These are phyloP conservation scores for Forbesichthys agassizii DNA, from an alignment of 2,113 vertebrate species.

Conservation along the genomic window DNA sequence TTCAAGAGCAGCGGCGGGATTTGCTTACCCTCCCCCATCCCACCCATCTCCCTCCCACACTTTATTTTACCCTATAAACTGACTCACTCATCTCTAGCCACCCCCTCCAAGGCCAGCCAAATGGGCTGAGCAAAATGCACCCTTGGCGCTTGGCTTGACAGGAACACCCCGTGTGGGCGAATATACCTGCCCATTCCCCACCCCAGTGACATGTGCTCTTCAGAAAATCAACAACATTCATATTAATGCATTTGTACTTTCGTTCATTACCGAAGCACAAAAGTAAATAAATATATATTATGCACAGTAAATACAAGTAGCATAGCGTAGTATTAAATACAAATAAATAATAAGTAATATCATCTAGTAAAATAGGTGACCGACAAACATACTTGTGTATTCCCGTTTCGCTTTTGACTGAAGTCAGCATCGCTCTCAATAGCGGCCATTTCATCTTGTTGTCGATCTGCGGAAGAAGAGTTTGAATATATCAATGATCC, in stretches of 20 bases:
- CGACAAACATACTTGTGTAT: slow-evolving; percentile 67
- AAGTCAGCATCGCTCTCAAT: slow-evolving; percentile 72
- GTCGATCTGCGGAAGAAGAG: slow-evolving; percentile 75
- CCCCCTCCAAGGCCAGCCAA: slow-evolving; percentile 75
- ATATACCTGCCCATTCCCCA: slow-evolving; percentile 75
- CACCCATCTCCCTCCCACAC: slow-evolving; percentile 77
- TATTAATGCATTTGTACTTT: neutral
- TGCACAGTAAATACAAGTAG: no score
- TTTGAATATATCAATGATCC: slow-evolving; percentile 39
- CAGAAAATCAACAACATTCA: slow-evolving; percentile 67
- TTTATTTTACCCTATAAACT: slow-evolving; percentile 75
- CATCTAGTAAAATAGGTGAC: neutral
- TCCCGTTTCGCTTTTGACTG: slow-evolving; percentile 75
- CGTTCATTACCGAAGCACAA: neutral
- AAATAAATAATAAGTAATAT: neutral
- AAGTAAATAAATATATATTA: neutral
- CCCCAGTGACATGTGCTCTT: slow-evolving; percentile 75
- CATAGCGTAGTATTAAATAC: neutral
- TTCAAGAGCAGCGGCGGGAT: slow-evolving; percentile 64
- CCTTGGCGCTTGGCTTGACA: slow-evolving; percentile 63
- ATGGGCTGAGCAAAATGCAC: slow-evolving; percentile 73
- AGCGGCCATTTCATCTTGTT: slow-evolving; percentile 79
- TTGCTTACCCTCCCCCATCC: slow-evolving; percentile 71
- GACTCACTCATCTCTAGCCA: slow-evolving; percentile 65
- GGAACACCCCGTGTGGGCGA: slow-evolving; percentile 78